Evolutionary conservation across 2,113 vertebrate genomes (phyloP).

Genomic region (Marcusenius ussheri): DNA sequence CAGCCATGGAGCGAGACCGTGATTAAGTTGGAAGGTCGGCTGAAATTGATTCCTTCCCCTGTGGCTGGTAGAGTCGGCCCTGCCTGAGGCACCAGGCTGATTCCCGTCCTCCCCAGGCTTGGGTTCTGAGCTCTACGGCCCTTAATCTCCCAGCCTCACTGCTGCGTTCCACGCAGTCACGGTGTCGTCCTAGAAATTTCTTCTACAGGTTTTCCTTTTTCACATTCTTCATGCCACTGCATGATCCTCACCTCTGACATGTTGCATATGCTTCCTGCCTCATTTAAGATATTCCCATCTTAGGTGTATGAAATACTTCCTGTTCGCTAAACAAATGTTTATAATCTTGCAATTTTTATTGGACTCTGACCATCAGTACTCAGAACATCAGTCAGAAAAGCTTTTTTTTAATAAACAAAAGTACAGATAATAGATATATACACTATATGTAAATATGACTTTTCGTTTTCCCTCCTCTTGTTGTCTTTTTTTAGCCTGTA

Average conservation of each 20-base stretch:
- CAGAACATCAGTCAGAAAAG: background rate
- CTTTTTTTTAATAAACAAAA: background rate
- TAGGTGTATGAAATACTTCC: background rate
- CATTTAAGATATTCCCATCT: background rate
- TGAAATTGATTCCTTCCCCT: conserved; percentile 60
- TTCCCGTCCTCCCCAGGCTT: conserved; percentile 49
- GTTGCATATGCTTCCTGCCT: background rate
- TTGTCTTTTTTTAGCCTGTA: background rate
- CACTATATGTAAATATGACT: background rate
- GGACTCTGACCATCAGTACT: background rate
- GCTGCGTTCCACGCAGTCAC: background rate
- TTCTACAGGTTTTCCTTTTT: background rate
- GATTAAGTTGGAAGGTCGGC: conserved; percentile 67
- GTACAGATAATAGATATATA: background rate
- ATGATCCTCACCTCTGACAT: background rate
- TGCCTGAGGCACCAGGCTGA: conserved; percentile 40
- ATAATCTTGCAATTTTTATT: background rate
- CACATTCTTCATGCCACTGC: background rate
- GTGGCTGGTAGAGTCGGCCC: conserved; percentile 39
- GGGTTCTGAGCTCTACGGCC: conserved; percentile 34
- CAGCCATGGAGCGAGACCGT: conserved; percentile 38
- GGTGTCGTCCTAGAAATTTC: background rate
- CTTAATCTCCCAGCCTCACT: background rate
- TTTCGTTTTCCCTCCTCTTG: background rate
- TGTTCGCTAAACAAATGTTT: background rate